Evolutionary conservation across 2,888 invertebrate species (phyloP), one percentile per base, ranked within the genome.

Genomic region (Ophion ventricosus): DNA sequence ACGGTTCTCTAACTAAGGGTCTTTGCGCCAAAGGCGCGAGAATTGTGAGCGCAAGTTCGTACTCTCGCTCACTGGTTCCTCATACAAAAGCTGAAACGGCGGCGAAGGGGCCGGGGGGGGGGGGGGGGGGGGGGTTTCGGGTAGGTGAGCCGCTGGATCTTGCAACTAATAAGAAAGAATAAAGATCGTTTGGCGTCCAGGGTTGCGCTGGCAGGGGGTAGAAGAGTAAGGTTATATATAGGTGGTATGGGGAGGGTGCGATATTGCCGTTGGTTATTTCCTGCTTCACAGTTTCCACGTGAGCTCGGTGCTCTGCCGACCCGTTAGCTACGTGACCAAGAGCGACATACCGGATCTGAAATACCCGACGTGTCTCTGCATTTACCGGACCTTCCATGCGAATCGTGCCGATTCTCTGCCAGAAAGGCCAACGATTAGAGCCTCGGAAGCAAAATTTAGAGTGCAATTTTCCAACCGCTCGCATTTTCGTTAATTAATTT

Each of bases 151-250:
- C 77, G 63, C 57, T 67, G 81, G 81, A 81, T 84, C 73, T 85
- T 83, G 77, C 83, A 83, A 77, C 84, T 85, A 85, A 85, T 85
- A 84, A 81, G 83, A 81, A 85, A 84, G 84, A 81, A 84, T 85
- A 85, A 85, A 85, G 85, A 81, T 83, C 83, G 80, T 85, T 83
- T 73, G 76, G 83, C 70, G 64, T 49, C 67, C 63, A 54, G 49
- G 35, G 11, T 25, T 67, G 43, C 25, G 25, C 17, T 49, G 25
- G 49, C 17, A 7, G 49, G 25, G 25, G 43, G 11, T 29, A 1
- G 11, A 29, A 17, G 43, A 35, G 10, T 59, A n/a, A 57, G 56
- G 69, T 69, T 59, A 49, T 49, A 23, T 20, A 66, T 20, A 54
- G 70, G 63, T 26, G 43, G 49, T 17, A 64, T n/a, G 69, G 57